Evolutionary conservation across 2,888 invertebrate species (phyloP).

Genomic region (Galeruca laticollis): DNA sequence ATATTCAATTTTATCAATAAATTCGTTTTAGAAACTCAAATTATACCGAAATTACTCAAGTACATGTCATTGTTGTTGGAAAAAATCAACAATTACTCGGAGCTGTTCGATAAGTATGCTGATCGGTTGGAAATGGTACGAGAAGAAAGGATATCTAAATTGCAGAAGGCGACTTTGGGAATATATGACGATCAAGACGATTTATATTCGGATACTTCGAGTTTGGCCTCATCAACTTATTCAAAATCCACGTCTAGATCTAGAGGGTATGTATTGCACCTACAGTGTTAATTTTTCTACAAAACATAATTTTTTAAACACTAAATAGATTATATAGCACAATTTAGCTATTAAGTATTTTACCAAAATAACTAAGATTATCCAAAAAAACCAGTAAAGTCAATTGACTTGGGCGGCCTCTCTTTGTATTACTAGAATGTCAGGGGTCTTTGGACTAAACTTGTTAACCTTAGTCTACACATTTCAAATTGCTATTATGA

Average conservation of each 20-base stretch:
- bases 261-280: slow-evolving; percentile 42
- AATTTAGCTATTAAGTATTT: too few species aligned
- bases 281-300: slow-evolving; percentile 1
- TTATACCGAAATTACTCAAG: slow-evolving; percentile 46
- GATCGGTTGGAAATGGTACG: slow-evolving; percentile 62
- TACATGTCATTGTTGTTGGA: slow-evolving; percentile 47
- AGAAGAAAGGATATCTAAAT: slow-evolving; percentile 60
- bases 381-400: too few species aligned
- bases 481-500: too few species aligned
- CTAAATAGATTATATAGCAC: too few species aligned
- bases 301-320: too few species aligned
- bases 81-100: slow-evolving; percentile 45
- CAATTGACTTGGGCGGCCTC: too few species aligned
- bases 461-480: too few species aligned
- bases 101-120: slow-evolving; percentile 44
- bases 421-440: too few species aligned
- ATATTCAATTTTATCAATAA: background rate
- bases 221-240: background rate
- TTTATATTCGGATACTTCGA: slow-evolving; percentile 41
- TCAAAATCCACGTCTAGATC: slow-evolving; percentile 34
- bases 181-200: slow-evolving; percentile 64
- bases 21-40: slow-evolving; percentile 33
- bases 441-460: too few species aligned
- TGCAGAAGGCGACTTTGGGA: slow-evolving; percentile 30
- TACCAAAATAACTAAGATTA: too few species aligned